Evolutionary conservation across 1,140 invertebrate species (phyloP).

Genomic region (Cydia fagiglandana): DNA sequence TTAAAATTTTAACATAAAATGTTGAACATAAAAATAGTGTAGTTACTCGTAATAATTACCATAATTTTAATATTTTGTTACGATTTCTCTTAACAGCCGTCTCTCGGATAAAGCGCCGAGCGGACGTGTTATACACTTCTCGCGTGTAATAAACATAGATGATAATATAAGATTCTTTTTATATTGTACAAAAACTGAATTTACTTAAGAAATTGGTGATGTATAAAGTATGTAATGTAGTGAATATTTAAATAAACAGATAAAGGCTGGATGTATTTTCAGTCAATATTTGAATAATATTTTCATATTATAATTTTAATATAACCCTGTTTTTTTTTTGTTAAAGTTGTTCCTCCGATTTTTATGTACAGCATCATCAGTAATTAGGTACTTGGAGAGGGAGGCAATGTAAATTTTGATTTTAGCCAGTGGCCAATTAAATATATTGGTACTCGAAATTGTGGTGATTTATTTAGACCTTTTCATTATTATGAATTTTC

Average conservation of each 20-base stretch:
- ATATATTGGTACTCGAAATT: slow-evolving; percentile 75
- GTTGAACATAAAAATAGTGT: slow-evolving; percentile 77
- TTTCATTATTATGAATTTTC: slow-evolving; percentile 26
- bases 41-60: slow-evolving; percentile 78
- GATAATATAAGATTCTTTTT: slow-evolving; percentile 78
- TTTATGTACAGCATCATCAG: slow-evolving; percentile 65
- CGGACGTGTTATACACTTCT: slow-evolving; percentile 68
- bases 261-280: slow-evolving; percentile 73
- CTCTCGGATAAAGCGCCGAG: slow-evolving; percentile 67
- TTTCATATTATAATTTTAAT: slow-evolving; percentile 80
- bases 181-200: slow-evolving; percentile 79
- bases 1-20: slow-evolving; percentile 77
- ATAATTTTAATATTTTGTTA: slow-evolving; percentile 77
- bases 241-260: slow-evolving; percentile 78
- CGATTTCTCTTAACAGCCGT: slow-evolving; percentile 66
- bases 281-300: slow-evolving; percentile 76
- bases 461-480: slow-evolving; percentile 66
- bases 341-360: slow-evolving; percentile 74
- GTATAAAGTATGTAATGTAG: slow-evolving; percentile 76
- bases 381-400: slow-evolving; percentile 58
- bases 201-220: slow-evolving; percentile 79
- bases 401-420: slow-evolving; percentile 73
- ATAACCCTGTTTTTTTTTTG: slow-evolving; percentile 79
- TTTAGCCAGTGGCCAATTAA: slow-evolving; percentile 78
- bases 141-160: slow-evolving; percentile 68